Evolutionary conservation across 2,113 vertebrate species (phyloP).

Genomic region (Spea multiplicata): DNA sequence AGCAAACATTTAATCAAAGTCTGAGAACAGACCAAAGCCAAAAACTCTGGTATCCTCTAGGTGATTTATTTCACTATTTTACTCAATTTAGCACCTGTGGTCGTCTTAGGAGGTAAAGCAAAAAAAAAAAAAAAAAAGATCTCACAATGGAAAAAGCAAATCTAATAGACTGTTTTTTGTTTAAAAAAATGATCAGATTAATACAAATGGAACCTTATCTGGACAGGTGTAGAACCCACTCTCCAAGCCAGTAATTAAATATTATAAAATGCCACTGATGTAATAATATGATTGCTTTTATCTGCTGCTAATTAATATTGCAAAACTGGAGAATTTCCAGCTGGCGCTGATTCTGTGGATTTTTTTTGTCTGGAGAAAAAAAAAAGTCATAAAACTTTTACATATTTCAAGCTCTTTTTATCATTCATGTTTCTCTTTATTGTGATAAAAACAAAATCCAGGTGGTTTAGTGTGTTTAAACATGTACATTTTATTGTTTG

Average conservation of each 20-base stretch:
- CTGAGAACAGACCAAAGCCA: conserved; percentile 68
- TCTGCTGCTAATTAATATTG: conserved; percentile 44
- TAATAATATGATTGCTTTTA: conserved; percentile 41
- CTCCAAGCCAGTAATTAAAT: conserved; percentile 37
- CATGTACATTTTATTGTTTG: too few relatives aligned
- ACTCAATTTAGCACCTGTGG: conserved; percentile 57
- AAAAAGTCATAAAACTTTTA: conserved; percentile 22
- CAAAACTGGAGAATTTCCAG: conserved; percentile 31
- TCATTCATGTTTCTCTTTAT: too few relatives aligned
- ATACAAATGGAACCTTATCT: conserved; percentile 39
- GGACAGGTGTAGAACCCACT: conserved; percentile 30
- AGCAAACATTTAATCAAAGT: conserved; percentile 73
- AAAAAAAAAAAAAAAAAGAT: not conserved
- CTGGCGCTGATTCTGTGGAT: conserved; percentile 18
- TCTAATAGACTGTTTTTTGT: conserved; percentile 22
- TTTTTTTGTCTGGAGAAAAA: conserved; percentile 28
- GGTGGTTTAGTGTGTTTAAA: too few relatives aligned
- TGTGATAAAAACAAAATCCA: too few relatives aligned
- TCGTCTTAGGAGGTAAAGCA: conserved; percentile 49
- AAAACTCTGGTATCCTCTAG: conserved; percentile 62
- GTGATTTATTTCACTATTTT: conserved; percentile 59
- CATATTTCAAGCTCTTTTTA: not conserved
- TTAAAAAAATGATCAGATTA: conserved; percentile 30
- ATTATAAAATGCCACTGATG: conserved; percentile 35
- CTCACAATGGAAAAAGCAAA: conserved; percentile 17